These are phyloP conservation scores for Scelioninae gen. 2 DNA, from an alignment of 2,888 invertebrate species.

Conservation along the genomic window DNA sequence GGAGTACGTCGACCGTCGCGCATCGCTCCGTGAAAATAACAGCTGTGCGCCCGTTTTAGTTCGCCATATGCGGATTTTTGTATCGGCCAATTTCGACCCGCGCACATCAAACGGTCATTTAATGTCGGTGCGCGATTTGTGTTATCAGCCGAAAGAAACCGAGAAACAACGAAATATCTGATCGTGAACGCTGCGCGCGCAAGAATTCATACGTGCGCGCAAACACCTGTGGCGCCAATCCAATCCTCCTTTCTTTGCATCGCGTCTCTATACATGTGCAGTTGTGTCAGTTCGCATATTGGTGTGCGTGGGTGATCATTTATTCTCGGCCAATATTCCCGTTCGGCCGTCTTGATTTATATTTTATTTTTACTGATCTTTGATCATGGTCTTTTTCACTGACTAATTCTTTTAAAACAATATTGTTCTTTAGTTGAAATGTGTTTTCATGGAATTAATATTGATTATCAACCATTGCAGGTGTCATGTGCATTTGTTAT, in stretches of 20 bases:
- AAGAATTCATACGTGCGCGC: conserved; percentile 39
- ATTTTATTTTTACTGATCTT: too few species aligned
- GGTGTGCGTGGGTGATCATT: conserved; percentile 21
- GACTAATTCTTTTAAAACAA: too few species aligned
- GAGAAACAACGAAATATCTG: conserved; percentile 10
- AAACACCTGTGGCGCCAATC: conserved; percentile 57
- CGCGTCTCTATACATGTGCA: conserved; percentile 16
- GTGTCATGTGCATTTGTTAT: neutral
- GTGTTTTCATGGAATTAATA: neutral
- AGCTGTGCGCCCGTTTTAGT: conserved; percentile 18
- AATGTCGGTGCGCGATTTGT: neutral
- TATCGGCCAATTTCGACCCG: neutral
- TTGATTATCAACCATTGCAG: too few species aligned
- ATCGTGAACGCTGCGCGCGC: conserved; percentile 11
- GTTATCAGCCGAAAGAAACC: neutral
- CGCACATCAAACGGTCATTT: neutral
- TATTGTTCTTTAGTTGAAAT: too few species aligned
- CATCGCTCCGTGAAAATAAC: conserved; percentile 12
- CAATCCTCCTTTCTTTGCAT: conserved; percentile 21
- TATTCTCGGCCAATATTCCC: too few species aligned
- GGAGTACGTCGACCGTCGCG: neutral
- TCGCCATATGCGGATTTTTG: conserved; percentile 4
- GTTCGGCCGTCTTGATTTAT: too few species aligned
- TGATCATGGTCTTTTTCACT: too few species aligned
- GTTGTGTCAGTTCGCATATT: conserved; percentile 1